Base-by-base conservation (phyloP, 1,140 invertebrate species). In the Eciton burchellii region DNA sequence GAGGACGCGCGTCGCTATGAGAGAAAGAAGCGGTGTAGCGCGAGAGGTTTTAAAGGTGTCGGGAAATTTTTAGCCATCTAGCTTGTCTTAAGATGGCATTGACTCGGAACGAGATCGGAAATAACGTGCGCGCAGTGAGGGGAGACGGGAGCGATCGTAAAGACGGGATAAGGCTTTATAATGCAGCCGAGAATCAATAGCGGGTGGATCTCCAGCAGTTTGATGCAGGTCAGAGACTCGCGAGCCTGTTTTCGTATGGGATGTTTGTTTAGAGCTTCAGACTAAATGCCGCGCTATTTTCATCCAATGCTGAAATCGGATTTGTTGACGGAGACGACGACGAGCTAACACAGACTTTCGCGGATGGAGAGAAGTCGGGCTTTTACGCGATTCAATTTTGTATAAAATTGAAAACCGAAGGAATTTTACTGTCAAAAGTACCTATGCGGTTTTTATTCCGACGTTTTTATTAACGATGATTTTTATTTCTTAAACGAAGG, bases 121-220 rank as follows among this genome's bases (percentile, higher is more conserved):
- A 82, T 65, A 76, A 76, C 16, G 59, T 65, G 60, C 56, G 60
- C 43, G 14, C 29, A 43, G 49, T 14, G 56, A n/a, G 35, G 24
- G 35, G 21, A 21, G 14, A 81, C 59, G 29, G 24, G 62, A 84
- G 52, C 68, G 43, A 72, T 41, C 41, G 47, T 45, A 76, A 63
- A 82, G 71, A 76, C 47, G 52, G 45, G 26, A 54, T 24, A 56
- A 14, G 56, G 82, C 60, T 63, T 59, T 68, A 52, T 73, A 82
- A 54, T 76, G 83, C 76, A 66, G 24, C 47, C 65, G 66, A 60
- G 81, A 84, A 84, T 84, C 83, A 81, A 84, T 84, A 84, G 68
- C 83, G 63, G 68, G 62, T 59, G 66, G 81, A 68, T 74, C 82
- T 83, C 74, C 73, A 83, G 54, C 49, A 83, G 74, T 24, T 83